Evolutionary conservation across 2,797 vertebrate species (phyloP), one percentile per base, ranked within the genome.

Genomic region (Channallabes apus): DNA sequence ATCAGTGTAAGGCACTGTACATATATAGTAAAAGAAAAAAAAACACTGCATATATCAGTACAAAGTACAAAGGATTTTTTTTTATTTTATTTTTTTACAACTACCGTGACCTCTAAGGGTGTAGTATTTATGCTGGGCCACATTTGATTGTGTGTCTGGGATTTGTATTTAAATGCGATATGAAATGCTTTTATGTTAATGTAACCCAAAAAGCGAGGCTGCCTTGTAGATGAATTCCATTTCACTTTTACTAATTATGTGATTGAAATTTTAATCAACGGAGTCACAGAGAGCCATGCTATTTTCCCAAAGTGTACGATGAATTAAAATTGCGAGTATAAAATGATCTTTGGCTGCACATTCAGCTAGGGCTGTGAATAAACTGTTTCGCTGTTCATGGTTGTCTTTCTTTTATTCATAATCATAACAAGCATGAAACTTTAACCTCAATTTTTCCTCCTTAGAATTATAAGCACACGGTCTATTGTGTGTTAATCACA

Each of bases 101-200:
- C 7, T 12, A 32, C 0, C 1, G 3, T 76, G 32, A 4, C 3
- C 18, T 22, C 17, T 29, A 32, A 58, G 9, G 11, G 38, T 15
- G 41, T 20, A 56, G 32, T 58, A 58, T 56, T 76, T 32, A 76
- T 54, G 11, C 27, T 12, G 8, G 24, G 29, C 20, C 29, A 61
- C 29, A 24, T 61, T 61, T 41, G 58, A 78, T 78, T 35, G 20
- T n/a, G 58, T 38, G 54, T 35, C 75, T 38, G 22, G 59, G 78
- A 41, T 65, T 46, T 41, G 46, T 64, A 46, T 27, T 64, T 46
- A 64, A 64, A 80, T 18, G 59, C 35, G 64, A 80, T 80, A 61
- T 12, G 59, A 80, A 64, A 80, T 64, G 58, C 78, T 64, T 64
- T 80, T 18, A 64, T 80, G 59, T 18, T 80, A 46, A 80, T 65